These are phyloP conservation scores for Drosophila bifasciata DNA, from an alignment of 1,140 invertebrate genomes.

Conservation along the genomic window DNA sequence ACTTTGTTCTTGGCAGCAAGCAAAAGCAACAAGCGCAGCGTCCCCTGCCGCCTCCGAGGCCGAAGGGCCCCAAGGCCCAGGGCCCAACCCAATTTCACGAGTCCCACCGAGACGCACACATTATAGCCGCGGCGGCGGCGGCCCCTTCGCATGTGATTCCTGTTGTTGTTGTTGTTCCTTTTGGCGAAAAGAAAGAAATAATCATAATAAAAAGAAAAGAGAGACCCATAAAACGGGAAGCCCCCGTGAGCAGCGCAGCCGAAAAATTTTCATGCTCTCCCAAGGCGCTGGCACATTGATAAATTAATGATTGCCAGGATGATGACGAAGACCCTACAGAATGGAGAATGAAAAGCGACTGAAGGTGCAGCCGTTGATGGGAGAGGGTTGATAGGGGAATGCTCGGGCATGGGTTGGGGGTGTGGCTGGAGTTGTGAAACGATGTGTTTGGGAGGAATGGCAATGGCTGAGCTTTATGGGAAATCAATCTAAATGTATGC, in stretches of 20 bases:
- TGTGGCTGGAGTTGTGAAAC: background rate
- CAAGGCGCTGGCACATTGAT: slow-evolving; percentile 78
- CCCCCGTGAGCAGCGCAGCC: slow-evolving; percentile 60
- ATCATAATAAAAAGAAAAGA: slow-evolving; percentile 78
- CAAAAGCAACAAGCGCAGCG: slow-evolving; percentile 63
- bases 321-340: slow-evolving; percentile 47
- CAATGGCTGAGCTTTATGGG: slow-evolving; percentile 55
- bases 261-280: slow-evolving; percentile 78
- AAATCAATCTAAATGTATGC: slow-evolving; percentile 73
- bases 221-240: slow-evolving; percentile 64
- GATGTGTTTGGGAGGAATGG: slow-evolving; percentile 6
- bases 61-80: slow-evolving; percentile 18
- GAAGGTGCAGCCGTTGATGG: slow-evolving; percentile 37
- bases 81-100: slow-evolving; percentile 19
- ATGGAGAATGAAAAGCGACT: slow-evolving; percentile 36
- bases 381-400: slow-evolving; percentile 30
- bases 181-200: slow-evolving; percentile 73
- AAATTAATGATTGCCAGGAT: slow-evolving; percentile 78
- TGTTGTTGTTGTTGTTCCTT: slow-evolving; percentile 28
- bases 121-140: slow-evolving; percentile 54
- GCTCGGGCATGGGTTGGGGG: background rate
- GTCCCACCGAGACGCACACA: slow-evolving; percentile 34
- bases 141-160: slow-evolving; percentile 52
- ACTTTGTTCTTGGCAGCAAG: slow-evolving; percentile 73
- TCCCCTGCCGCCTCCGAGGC: background rate